Evolutionary conservation across 2,113 vertebrate genomes (phyloP), one percentile per base, ranked within the genome.

Genomic region (Colistium nudipinnis): DNA sequence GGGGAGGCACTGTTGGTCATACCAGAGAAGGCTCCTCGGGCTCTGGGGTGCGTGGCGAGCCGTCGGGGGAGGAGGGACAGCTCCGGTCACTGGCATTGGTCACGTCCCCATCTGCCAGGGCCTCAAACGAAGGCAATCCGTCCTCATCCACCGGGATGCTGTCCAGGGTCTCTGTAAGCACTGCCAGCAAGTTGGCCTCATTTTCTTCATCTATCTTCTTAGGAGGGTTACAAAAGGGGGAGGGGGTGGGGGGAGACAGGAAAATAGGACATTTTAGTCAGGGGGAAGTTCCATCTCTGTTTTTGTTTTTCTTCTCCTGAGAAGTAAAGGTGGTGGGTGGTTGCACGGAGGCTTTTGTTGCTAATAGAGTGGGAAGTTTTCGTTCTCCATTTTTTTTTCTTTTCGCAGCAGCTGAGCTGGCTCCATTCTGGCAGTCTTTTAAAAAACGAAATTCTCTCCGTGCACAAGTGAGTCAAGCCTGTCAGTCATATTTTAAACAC

Each of bases 161-260:
- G 93, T 99, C 97, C 95, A 99, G 93, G 64, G 97, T 99, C 92
- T 99, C 97, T 84, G 97, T 98, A 89, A 99, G 96, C 89, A 98
- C 97, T 48, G 97, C 97, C 93, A 99, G 94, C 94, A 99, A 95
- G 94, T 98, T 99, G 76, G 96, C 97, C 93, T 98, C 97, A 76
- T 95, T 98, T 91, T 98, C 97, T 94, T 99, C 97, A 93, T 99
- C 97, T 97, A 99, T 97, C 95, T 99, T 99, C 96, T 98, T 93
- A 87, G 88, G 81, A 79, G 80, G 69, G 80, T 48, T 65, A 59
- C 73, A 53, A 70, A 39, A 71, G 80, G 75, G 52, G 39, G 67
- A 22, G 43, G 17, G n/a, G n/a, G 31, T 33, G 9, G 55, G 76
- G 65, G 51, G 54, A 79, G 45, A 74, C 47, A 76, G 51, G 81